Percentiles rank a stretch among this genome's conserved stretches.
phyloP scores from a whole-genome alignment of 2,888 invertebrate species.

The Mythimna impura region DNA sequence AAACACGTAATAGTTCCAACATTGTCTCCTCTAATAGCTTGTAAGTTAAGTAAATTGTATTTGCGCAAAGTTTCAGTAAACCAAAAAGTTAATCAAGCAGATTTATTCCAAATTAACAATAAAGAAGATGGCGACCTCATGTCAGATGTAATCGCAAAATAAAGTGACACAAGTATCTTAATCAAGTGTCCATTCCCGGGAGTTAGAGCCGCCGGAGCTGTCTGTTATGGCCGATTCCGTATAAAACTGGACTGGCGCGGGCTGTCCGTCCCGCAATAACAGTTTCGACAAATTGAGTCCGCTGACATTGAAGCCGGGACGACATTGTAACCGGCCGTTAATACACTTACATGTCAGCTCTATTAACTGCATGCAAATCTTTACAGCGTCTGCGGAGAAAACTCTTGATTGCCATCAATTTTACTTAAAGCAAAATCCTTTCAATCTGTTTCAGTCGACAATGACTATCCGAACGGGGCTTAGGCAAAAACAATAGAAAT shows the following conservation, averaged over 20 bases:
- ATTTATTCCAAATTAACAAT: constrained; percentile 82
- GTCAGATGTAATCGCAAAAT: constrained; percentile 87
- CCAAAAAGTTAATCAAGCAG: constrained; percentile 70
- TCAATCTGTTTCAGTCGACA: not conserved
- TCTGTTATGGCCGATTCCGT: constrained; percentile 85
- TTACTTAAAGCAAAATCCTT: not conserved
- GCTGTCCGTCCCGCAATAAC: constrained; percentile 84
- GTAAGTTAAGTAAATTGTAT: constrained; percentile 39
- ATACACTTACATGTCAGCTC: constrained; percentile 64
- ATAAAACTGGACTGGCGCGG: constrained; percentile 82
- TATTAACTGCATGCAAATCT: constrained; percentile 61
- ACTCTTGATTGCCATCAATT: constrained; percentile 22
- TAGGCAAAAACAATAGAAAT: not conserved
- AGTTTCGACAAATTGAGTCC: constrained; percentile 88
- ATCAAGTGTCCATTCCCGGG: constrained; percentile 88
- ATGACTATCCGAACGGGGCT: not conserved
- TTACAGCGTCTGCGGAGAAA: constrained; percentile 34
- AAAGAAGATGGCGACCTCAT: constrained; percentile 83
- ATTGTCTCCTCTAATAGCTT: constrained; percentile 29
- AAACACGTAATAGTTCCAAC: constrained; percentile 18
- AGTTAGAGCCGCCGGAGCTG: constrained; percentile 82
- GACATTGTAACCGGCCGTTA: constrained; percentile 74
- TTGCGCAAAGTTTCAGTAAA: constrained; percentile 49
- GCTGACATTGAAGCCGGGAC: constrained; percentile 81
- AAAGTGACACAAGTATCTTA: constrained; percentile 89